phyloP scores from a whole-genome alignment of 2,797 vertebrate genomes.

The Lacerta bilineata region DNA sequence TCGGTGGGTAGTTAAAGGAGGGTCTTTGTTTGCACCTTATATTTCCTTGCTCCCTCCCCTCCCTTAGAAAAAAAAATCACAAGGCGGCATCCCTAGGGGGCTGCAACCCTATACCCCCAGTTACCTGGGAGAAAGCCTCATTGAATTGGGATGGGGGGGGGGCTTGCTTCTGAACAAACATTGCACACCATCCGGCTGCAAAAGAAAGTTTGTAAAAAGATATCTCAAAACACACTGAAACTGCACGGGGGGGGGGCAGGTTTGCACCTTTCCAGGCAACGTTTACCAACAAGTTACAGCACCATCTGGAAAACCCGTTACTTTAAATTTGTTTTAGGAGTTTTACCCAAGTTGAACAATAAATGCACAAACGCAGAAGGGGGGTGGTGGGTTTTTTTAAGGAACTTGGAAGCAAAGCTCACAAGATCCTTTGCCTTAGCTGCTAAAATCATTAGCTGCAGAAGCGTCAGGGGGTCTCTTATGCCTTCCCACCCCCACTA shows the following conservation, averaged over 20 bases:
- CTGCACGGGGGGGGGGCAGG: not conserved
- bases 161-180: not conserved
- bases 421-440: not conserved
- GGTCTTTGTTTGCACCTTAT: not conserved
- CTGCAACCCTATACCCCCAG: not conserved
- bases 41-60: not conserved
- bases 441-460: slow-evolving; percentile 45
- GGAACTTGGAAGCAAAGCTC: not conserved
- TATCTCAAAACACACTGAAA: slow-evolving; percentile 24
- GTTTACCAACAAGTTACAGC: not conserved
- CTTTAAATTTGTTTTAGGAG: not conserved
- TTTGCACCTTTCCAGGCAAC: not conserved
- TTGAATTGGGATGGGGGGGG: not conserved
- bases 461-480: not conserved
- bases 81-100: not conserved
- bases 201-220: not conserved
- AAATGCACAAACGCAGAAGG: not conserved
- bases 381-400: too few relatives aligned
- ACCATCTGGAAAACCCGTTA: slow-evolving; percentile 18
- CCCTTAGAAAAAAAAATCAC: not conserved
- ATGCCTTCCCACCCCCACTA: not conserved
- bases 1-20: not conserved
- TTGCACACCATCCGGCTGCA: not conserved
- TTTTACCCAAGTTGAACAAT: not conserved
- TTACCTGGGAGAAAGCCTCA: not conserved